phyloP scores from a whole-genome alignment of 2,888 invertebrate genomes.

The Eupithecia centaureata region DNA sequence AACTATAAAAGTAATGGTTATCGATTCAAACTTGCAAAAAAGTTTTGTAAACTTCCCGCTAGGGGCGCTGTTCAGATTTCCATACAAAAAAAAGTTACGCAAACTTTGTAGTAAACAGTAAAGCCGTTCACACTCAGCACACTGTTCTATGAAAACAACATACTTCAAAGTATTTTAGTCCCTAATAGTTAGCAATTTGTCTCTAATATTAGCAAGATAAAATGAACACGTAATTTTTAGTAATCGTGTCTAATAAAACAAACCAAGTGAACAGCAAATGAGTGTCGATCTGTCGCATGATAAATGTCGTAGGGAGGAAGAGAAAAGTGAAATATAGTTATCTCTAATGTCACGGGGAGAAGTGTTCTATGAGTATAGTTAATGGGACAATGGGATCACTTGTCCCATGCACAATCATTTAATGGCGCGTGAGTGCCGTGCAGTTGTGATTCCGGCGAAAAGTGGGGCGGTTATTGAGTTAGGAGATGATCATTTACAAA shows the following conservation, averaged over 20 bases:
- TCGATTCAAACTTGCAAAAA: no score
- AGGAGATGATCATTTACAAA: slow-evolving; percentile 3
- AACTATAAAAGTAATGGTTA: no score
- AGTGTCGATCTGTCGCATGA: slow-evolving; percentile 64
- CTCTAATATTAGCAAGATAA: neutral
- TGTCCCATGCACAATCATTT: slow-evolving; percentile 64
- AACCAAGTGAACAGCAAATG: slow-evolving; percentile 64
- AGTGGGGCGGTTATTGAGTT: slow-evolving; percentile 53
- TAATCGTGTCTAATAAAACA: slow-evolving; percentile 51
- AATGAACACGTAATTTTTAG: neutral
- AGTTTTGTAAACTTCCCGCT: no score
- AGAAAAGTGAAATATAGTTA: slow-evolving; percentile 34
- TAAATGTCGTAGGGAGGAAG: slow-evolving; percentile 56
- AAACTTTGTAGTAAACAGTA: no score
- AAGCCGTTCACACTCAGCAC: no score
- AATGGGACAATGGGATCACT: slow-evolving; percentile 66
- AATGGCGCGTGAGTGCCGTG: slow-evolving; percentile 68
- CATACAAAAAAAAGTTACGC: no score
- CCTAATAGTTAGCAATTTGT: no score
- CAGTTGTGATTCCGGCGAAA: slow-evolving; percentile 54
- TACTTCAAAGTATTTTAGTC: no score
- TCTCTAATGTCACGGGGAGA: slow-evolving; percentile 40
- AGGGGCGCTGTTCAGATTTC: no score
- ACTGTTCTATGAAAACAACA: no score
- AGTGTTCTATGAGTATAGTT: slow-evolving; percentile 24